Evolutionary conservation across 1,140 invertebrate genomes (phyloP), one percentile per base, ranked within the genome.

Genomic region (Papilio machaon): DNA sequence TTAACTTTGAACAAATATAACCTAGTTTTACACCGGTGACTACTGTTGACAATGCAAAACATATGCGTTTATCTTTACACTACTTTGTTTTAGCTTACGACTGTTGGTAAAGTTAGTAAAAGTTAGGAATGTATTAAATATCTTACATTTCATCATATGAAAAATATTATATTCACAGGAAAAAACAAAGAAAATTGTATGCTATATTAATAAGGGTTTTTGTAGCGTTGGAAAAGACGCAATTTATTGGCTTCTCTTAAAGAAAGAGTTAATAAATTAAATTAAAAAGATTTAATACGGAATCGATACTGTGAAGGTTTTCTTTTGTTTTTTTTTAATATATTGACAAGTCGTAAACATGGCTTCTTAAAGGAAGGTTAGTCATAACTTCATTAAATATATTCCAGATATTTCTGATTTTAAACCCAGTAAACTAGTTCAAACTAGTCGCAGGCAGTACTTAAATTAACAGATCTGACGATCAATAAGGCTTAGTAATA

Each of bases 181-280:
- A 43, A 43, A 43, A 43, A 30, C 23, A 30, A 43, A 43, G 38
- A 4, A 43, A 43, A 43, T 6, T 4, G 3, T 43, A 43, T 43
- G 7, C 23, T 30, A 43, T 43, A 43, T 43, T 43, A 43, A 38
- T 38, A 38, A 38, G 38, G 38, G 38, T 38, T 43, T 43, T 43
- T 43, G 38, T 43, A 43, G 38, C 38, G 7, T 30, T 30, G n/a
- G n/a, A n/a, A n/a, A n/a, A 58, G 54, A 58, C 17, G 17, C 54
- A 9, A 58, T 58, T 58, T 58, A 58, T n/a, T 58, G 54, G 54
- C 54, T 58, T 58, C 54, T 58, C 54, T 58, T 58, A 58, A 58
- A 58, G 54, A 58, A 58, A 58, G 54, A 58, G 54, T 58, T 58
- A 58, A n/a, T 58, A 58, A 58, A 58, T 58, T 58, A 58, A 58